Evolutionary conservation across 2,888 invertebrate genomes (phyloP).

Genomic region (Aspidiotus destructor): DNA sequence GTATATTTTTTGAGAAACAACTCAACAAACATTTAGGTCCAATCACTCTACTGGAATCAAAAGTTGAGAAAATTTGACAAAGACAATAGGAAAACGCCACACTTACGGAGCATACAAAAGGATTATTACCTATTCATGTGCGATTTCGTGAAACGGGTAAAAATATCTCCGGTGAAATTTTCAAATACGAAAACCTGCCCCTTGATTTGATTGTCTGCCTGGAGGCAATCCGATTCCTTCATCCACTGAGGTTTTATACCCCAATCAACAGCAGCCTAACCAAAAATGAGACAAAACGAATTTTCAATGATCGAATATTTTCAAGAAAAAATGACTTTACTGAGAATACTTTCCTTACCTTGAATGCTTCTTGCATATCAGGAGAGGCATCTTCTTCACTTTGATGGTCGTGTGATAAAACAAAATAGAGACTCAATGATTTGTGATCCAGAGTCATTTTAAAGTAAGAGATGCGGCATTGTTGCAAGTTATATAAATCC

Average conservation of each 20-base stretch:
- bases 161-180: conserved; percentile 55
- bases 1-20: conserved; percentile 59
- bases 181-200: conserved; percentile 70
- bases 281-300: conserved; percentile 4
- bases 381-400: neutral
- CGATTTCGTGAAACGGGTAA: conserved; percentile 3
- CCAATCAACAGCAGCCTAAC: conserved; percentile 15
- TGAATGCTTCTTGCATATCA: neutral
- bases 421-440: neutral
- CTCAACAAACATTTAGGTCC: conserved; percentile 71
- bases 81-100: conserved; percentile 27
- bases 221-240: neutral
- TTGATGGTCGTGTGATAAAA: neutral
- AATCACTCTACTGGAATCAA: conserved; percentile 51
- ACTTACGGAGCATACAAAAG: conserved; percentile 4
- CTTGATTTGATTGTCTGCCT: conserved; percentile 40
- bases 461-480: neutral
- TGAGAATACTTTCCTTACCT: neutral
- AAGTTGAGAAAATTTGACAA: conserved; percentile 39
- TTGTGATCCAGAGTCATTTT: neutral
- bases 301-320: neutral
- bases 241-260: conserved; percentile 7
- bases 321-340: neutral
- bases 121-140: conserved; percentile 10
- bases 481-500: too few relatives aligned